A percentile compares a stretch with the other conserved stretches of the same genome.
Evolutionary conservation across 2,113 vertebrate genomes (phyloP).

Genomic region (Entelurus aequoreus): DNA sequence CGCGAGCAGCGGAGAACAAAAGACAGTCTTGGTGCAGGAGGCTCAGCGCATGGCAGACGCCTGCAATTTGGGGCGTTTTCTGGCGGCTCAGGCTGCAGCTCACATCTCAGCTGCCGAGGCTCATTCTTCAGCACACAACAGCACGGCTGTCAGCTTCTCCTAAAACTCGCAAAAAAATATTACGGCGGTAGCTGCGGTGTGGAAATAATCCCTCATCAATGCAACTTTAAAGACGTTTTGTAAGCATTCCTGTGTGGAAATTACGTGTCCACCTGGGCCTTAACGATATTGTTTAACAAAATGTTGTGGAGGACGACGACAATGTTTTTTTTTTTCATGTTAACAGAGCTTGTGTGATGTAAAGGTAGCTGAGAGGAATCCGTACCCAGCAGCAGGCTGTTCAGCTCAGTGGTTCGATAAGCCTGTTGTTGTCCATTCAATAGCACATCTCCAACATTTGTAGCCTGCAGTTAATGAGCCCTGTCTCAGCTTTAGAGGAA

Average conservation of each 20-base stretch:
- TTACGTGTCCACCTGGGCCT: slow-evolving; percentile 8
- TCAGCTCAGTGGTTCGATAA: slow-evolving; percentile 22
- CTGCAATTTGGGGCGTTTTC: slow-evolving; percentile 69
- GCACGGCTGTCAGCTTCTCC: slow-evolving; percentile 28
- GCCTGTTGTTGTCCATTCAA: slow-evolving; percentile 17
- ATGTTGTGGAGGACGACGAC: slow-evolving; percentile 2
- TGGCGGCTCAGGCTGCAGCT: slow-evolving; percentile 54
- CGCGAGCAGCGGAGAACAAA: slow-evolving; percentile 68
- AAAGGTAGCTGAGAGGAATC: slow-evolving; percentile 8
- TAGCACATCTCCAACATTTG: slow-evolving; percentile 13
- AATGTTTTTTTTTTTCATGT: not conserved
- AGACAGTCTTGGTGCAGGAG: slow-evolving; percentile 62
- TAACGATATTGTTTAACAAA: not conserved
- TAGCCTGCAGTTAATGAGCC: slow-evolving; percentile 17
- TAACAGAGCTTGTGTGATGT: not conserved
- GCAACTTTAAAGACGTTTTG: slow-evolving; percentile 15
- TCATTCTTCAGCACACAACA: slow-evolving; percentile 19
- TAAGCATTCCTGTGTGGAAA: not conserved
- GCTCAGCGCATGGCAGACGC: slow-evolving; percentile 60
- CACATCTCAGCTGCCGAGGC: slow-evolving; percentile 48
- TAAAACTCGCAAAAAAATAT: slow-evolving; percentile 35
- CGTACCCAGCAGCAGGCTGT: slow-evolving; percentile 13
- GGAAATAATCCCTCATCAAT: slow-evolving; percentile 41
- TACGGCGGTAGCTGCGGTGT: slow-evolving; percentile 12
- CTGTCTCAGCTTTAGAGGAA: slow-evolving; percentile 19